Percentiles rank a stretch among this genome's conserved stretches.
Evolutionary conservation across 2,888 invertebrate species (phyloP).

Genomic region (Drosophila flavopinicola): DNA sequence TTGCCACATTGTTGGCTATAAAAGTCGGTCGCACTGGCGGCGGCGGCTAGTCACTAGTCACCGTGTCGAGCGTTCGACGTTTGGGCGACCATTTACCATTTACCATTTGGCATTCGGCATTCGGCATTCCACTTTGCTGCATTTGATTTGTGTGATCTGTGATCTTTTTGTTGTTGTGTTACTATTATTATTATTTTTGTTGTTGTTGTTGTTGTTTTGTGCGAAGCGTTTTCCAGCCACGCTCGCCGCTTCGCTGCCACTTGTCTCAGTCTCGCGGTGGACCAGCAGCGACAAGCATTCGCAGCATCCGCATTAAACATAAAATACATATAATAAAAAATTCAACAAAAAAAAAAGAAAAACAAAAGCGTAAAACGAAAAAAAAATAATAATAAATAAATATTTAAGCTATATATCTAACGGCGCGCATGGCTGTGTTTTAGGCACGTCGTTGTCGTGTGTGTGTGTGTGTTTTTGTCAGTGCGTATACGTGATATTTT

Average conservation of each 20-base stretch:
- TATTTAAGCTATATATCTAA: not conserved
- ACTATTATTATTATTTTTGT: slow-evolving; percentile 13
- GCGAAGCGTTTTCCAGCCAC: slow-evolving; percentile 12
- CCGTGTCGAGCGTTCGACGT: slow-evolving; percentile 53
- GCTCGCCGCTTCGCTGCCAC: slow-evolving; percentile 26
- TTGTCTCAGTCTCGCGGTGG: slow-evolving; percentile 60
- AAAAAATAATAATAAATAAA: not conserved
- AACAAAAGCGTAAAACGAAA: not conserved
- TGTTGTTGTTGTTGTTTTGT: slow-evolving; percentile 18
- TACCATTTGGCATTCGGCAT: slow-evolving; percentile 27
- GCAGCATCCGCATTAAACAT: slow-evolving; percentile 25
- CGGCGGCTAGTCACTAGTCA: slow-evolving; percentile 58
- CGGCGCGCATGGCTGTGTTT: slow-evolving; percentile 28
- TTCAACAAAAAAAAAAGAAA: no score
- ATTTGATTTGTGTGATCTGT: slow-evolving; percentile 22
- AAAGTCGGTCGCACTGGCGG: slow-evolving; percentile 66
- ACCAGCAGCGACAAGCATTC: slow-evolving; percentile 68
- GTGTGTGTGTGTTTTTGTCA: slow-evolving; percentile 8
- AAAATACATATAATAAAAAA: no score
- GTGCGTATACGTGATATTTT: no score
- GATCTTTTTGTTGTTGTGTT: slow-evolving; percentile 23
- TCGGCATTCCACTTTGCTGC: slow-evolving; percentile 2
- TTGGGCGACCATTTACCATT: slow-evolving; percentile 49
- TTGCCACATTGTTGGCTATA: slow-evolving; percentile 68
- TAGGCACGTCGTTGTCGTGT: slow-evolving; percentile 20